Base-by-base conservation (phyloP, 2,113 vertebrate species). In the Phaethon lepturus region DNA sequence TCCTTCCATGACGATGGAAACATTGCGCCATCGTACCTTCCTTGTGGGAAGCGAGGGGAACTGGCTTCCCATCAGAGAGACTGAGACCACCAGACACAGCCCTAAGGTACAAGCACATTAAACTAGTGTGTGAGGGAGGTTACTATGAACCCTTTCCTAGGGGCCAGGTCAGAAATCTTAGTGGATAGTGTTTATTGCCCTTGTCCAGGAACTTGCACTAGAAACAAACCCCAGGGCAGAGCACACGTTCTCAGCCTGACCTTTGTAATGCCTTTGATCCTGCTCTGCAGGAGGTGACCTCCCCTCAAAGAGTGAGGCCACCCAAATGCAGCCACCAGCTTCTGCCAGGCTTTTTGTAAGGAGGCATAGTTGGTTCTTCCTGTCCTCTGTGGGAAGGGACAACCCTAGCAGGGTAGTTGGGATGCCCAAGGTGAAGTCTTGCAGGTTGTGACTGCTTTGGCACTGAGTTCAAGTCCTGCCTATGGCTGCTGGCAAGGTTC, bases 11-110 rank as follows among this genome's bases (percentile, higher is more conserved):
- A 38, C 49, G 96, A 64, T 82, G 81, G 69, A 93, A 94, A 94
- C 28, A 53, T 90, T 93, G 67, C 77, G 49, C 53, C 69, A 87
- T 49, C 0, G 0, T 64, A 16, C 72, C 35, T 68, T 94, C 56
- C 66, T 84, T 64, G 60, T 84, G 89, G 77, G 64, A 93, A 96
- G 64, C 87, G 52, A 89, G 28, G n/a, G 29, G 12, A 93, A 52
- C 33, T 12, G 7, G 62, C 60, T 56, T 55, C 56, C 47, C 49
- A 58, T 73, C 63, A 82, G 50, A 85, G 92, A 90, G 62, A 19
- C 13, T 38, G 87, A 82, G 93, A 87, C 87, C 56, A 90, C 49
- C 71, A 96, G 87, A 88, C 24, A 17, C 26, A 93, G 93, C 87
- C 69, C 31, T 1, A 4, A 85, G 81, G 85, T 77, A 80, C 25